Evolutionary conservation across 1,140 invertebrate genomes (phyloP).

Genomic region (Trichomalopsis sarcophagae): DNA sequence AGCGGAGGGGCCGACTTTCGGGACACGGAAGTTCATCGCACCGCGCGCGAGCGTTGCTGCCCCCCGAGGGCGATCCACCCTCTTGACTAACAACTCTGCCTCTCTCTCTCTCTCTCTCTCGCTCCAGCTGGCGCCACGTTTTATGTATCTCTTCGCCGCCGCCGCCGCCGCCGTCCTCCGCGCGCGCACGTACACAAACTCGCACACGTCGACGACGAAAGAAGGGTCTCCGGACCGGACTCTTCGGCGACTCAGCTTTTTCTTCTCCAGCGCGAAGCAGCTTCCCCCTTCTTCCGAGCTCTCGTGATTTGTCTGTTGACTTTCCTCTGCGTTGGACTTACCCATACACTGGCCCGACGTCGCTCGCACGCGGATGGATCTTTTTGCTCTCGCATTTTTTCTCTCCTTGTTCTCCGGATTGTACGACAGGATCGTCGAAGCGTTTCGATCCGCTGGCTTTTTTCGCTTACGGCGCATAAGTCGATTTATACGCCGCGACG

Average conservation of each 20-base stretch:
- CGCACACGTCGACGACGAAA: not conserved
- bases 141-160: slow-evolving; percentile 9
- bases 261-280: not conserved
- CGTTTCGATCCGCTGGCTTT: not conserved
- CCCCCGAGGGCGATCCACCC: slow-evolving; percentile 38
- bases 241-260: slow-evolving; percentile 17
- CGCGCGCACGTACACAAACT: not conserved
- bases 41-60: not conserved
- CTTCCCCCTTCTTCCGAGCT: not conserved
- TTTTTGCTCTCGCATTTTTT: not conserved
- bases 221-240: not conserved
- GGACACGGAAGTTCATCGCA: slow-evolving; percentile 40
- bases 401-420: not conserved
- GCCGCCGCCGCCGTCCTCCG: not conserved
- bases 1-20: not conserved
- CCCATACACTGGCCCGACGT: not conserved
- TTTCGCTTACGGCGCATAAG: not conserved
- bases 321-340: not conserved
- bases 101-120: slow-evolving; percentile 37
- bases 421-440: not conserved
- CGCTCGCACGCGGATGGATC: not conserved
- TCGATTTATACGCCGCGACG: not conserved
- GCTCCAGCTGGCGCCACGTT: slow-evolving; percentile 34
- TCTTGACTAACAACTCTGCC: slow-evolving; percentile 1
- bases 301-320: slow-evolving; percentile 19